Evolutionary conservation across 2,113 vertebrate genomes (phyloP).

Genomic region (Chionis minor): DNA sequence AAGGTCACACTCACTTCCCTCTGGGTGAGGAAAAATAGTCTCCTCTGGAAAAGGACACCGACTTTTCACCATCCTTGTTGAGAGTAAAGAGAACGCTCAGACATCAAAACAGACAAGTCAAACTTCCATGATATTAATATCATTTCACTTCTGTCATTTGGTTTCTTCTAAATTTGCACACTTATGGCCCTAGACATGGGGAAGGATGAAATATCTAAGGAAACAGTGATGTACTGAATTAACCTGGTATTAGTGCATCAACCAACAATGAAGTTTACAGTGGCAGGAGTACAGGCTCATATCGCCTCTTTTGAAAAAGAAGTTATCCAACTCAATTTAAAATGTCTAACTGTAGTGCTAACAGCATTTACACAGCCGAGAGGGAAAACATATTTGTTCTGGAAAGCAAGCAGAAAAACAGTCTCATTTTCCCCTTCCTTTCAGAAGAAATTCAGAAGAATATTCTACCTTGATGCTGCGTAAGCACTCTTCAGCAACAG

Average conservation of each 20-base stretch:
- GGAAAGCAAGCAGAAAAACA: neutral
- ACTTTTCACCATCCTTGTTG: neutral
- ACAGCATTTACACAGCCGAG: neutral
- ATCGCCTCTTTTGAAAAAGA: neutral
- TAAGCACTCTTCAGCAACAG: neutral
- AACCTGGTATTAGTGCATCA: neutral
- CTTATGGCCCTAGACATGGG: neutral
- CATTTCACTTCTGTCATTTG: neutral
- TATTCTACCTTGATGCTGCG: neutral
- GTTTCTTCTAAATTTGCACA: neutral
- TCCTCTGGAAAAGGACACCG: neutral
- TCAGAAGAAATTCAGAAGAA: neutral
- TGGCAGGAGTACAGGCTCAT: neutral
- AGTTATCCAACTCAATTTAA: neutral
- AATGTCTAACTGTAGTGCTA: neutral
- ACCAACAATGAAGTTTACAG: neutral
- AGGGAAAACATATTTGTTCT: neutral
- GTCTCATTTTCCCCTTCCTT: fast-evolving
- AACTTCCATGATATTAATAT: neutral
- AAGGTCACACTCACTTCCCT: neutral
- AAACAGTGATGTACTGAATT: fast-evolving
- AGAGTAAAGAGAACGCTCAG: neutral
- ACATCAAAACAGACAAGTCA: neutral
- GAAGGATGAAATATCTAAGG: neutral
- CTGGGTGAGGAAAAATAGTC: neutral